Evolutionary conservation across 2,888 invertebrate genomes (phyloP).

Genomic region (Eupithecia insigniata): DNA sequence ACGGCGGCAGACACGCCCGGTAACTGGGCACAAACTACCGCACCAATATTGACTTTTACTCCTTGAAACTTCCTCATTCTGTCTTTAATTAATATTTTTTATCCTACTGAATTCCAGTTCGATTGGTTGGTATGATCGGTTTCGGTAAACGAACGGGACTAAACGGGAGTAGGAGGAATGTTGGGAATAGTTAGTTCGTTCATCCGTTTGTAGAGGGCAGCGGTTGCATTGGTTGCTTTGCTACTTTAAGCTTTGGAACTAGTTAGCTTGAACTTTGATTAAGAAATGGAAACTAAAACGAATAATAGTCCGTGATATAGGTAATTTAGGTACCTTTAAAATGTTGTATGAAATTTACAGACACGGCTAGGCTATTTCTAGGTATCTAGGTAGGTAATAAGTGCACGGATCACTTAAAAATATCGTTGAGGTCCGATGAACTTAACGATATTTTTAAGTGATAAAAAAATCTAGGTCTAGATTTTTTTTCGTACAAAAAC

Average conservation of each 20-base stretch:
- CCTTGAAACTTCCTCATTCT: conserved; percentile 68
- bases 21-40: conserved; percentile 73
- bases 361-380: neutral
- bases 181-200: conserved; percentile 17
- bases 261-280: conserved; percentile 18
- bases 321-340: neutral
- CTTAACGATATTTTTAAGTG: too few relatives aligned
- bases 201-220: conserved; percentile 14
- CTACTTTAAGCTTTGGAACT: conserved; percentile 13
- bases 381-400: too few relatives aligned
- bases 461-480: too few relatives aligned
- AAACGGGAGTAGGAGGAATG: conserved; percentile 19
- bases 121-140: conserved; percentile 31
- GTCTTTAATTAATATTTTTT: conserved; percentile 66
- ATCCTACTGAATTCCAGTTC: conserved; percentile 34
- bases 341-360: neutral
- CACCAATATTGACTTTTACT: conserved; percentile 76
- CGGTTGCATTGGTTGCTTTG: conserved; percentile 16
- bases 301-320: neutral
- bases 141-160: conserved; percentile 21
- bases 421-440: too few relatives aligned
- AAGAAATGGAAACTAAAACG: conserved; percentile 13
- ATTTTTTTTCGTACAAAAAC: too few relatives aligned
- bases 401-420: neutral
- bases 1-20: conserved; percentile 63